Percentiles rank a stretch among this genome's conserved stretches.
These are phyloP conservation scores for Bombyx mandarina DNA, from an alignment of 1,140 invertebrate species.

Conservation along the genomic window DNA sequence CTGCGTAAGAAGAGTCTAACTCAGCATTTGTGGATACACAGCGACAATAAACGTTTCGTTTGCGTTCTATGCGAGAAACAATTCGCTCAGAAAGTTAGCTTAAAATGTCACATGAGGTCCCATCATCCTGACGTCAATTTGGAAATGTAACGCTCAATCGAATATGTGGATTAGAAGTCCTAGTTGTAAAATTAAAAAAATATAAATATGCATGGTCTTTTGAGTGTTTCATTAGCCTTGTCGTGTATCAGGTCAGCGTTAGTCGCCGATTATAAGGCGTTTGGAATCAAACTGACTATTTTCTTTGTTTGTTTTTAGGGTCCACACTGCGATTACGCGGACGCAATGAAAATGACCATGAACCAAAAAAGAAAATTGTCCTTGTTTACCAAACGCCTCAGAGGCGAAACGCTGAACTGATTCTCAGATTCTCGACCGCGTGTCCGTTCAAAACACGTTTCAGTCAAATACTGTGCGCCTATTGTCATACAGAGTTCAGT, in stretches of 20 bases:
- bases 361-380: constrained; percentile 52
- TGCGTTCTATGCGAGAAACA: constrained; percentile 70
- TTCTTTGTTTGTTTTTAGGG: constrained; percentile 66
- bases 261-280: too few species aligned
- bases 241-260: too few species aligned
- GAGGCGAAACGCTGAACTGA: constrained; percentile 55
- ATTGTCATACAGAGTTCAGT: constrained; percentile 49
- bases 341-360: constrained; percentile 39
- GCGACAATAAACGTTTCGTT: constrained; percentile 39
- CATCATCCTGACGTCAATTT: constrained; percentile 37
- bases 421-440: constrained; percentile 52
- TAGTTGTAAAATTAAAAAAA: too few species aligned
- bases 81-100: constrained; percentile 63
- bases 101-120: constrained; percentile 46
- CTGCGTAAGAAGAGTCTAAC: constrained; percentile 63
- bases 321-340: constrained; percentile 48
- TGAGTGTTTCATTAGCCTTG: too few species aligned
- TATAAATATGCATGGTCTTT: too few species aligned
- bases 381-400: constrained; percentile 56
- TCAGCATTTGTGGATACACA: constrained; percentile 68
- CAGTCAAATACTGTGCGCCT: constrained; percentile 56
- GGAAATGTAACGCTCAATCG: constrained; percentile 12
- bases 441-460: constrained; percentile 59
- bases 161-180: too few species aligned
- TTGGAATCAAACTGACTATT: constrained; percentile 35